Evolutionary conservation across 1,140 invertebrate species (phyloP).

Genomic region (Zelostemma sp.): DNA sequence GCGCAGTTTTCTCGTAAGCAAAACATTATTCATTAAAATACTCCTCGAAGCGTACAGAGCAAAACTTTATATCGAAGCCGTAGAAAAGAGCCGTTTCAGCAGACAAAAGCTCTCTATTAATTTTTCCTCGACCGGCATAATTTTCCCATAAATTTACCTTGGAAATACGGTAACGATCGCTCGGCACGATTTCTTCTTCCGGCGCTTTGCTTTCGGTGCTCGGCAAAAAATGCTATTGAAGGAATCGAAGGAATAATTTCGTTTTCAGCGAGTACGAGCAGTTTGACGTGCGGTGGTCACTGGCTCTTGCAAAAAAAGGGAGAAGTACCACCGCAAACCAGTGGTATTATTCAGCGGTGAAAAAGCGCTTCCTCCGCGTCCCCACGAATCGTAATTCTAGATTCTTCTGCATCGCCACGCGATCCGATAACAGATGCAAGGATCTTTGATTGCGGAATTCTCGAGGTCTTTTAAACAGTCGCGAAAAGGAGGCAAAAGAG

Average conservation of each 20-base stretch:
- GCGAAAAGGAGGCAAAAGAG: background rate
- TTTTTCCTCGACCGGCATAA: too few species aligned
- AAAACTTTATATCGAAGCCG: background rate
- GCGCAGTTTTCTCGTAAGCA: too few species aligned
- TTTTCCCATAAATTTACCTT: background rate
- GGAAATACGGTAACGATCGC: too few species aligned
- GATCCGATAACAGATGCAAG: constrained; percentile 11
- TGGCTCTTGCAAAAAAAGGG: background rate
- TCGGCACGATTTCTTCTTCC: too few species aligned
- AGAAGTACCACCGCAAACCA: background rate
- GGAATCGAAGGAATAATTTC: background rate
- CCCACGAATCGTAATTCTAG: constrained; percentile 8
- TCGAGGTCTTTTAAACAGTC: background rate
- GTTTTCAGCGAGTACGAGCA: background rate
- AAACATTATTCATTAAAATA: background rate
- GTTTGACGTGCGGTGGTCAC: too few species aligned
- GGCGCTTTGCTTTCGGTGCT: background rate
- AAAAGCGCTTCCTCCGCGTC: constrained; percentile 8
- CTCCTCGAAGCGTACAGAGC: background rate
- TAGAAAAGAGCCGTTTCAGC: too few species aligned
- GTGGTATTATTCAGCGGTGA: constrained; percentile 7
- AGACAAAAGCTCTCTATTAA: too few species aligned
- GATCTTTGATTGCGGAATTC: constrained; percentile 5
- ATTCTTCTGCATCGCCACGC: constrained; percentile 2
- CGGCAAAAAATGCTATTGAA: background rate